Evolutionary conservation across 2,888 invertebrate genomes (phyloP).

Genomic region (Neocrepidodera transversa): DNA sequence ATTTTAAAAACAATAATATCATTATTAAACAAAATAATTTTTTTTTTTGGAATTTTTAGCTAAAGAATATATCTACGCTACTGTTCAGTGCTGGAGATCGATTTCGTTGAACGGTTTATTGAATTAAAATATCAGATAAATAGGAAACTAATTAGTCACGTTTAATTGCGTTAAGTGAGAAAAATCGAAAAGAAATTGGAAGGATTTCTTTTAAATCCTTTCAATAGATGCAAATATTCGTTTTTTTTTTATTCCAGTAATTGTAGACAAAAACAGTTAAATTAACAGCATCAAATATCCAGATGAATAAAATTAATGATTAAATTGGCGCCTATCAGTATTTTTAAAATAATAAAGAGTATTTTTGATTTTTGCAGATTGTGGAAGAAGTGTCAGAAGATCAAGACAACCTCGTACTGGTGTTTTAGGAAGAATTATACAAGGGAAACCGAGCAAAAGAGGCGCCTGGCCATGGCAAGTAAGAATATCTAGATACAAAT

Average conservation of each 20-base stretch:
- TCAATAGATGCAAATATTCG: neutral
- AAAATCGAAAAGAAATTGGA: neutral
- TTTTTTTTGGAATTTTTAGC: no score
- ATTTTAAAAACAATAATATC: no score
- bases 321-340: no score
- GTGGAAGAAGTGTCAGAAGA: slow-evolving; percentile 70
- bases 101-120: neutral
- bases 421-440: slow-evolving; percentile 72
- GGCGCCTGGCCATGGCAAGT: slow-evolving; percentile 91
- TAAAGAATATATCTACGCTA: no score
- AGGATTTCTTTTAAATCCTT: neutral
- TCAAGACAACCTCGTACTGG: slow-evolving; percentile 68
- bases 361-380: no score
- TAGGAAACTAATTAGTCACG: neutral
- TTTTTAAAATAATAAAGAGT: no score
- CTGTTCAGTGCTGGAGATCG: neutral
- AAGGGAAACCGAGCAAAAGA: slow-evolving; percentile 76
- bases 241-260: no score
- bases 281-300: no score
- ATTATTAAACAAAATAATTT: no score
- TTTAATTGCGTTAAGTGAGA: neutral
- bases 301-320: no score
- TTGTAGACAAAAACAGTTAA: no score
- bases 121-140: neutral
- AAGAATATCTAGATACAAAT: slow-evolving; percentile 37